Percentiles rank a stretch among this genome's conserved stretches.
Evolutionary conservation across 1,140 invertebrate species (phyloP).

Genomic region (Plectus sambesii): DNA sequence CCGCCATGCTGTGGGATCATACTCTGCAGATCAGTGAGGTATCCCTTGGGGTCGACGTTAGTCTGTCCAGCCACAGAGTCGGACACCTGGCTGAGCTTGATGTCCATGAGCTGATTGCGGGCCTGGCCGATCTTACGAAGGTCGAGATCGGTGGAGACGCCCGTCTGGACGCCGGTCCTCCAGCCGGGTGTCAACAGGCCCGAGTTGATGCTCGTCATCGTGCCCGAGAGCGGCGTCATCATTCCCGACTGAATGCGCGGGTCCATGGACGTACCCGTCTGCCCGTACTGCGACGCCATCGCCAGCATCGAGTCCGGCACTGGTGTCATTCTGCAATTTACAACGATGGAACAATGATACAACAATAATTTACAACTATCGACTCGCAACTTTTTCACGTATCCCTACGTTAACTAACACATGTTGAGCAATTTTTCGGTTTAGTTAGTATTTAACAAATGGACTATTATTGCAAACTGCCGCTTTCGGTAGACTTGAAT

Average conservation of each 20-base stretch:
- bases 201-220: slow-evolving; percentile 21
- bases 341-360: slow-evolving; percentile 11
- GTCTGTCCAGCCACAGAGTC: slow-evolving; percentile 98
- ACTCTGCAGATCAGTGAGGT: slow-evolving; percentile 91
- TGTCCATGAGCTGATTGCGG: slow-evolving; percentile 97
- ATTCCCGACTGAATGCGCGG: slow-evolving; percentile 48
- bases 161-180: slow-evolving; percentile 32
- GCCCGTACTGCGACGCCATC: slow-evolving; percentile 64
- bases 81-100: slow-evolving; percentile 86
- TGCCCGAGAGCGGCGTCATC: slow-evolving; percentile 43
- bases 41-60: slow-evolving; percentile 97
- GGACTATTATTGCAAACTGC: no score
- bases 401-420: no score
- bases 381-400: no score
- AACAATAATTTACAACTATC: neutral
- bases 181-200: slow-evolving; percentile 62
- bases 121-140: slow-evolving; percentile 97
- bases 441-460: no score
- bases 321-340: slow-evolving; percentile 65
- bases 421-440: no score
- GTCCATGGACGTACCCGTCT: slow-evolving; percentile 68
- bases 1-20: slow-evolving; percentile 97
- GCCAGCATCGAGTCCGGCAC: slow-evolving; percentile 90
- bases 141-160: slow-evolving; percentile 65
- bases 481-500: no score